phyloP scores from a whole-genome alignment of 2,888 invertebrate genomes.

The Zeuzera pyrina region DNA sequence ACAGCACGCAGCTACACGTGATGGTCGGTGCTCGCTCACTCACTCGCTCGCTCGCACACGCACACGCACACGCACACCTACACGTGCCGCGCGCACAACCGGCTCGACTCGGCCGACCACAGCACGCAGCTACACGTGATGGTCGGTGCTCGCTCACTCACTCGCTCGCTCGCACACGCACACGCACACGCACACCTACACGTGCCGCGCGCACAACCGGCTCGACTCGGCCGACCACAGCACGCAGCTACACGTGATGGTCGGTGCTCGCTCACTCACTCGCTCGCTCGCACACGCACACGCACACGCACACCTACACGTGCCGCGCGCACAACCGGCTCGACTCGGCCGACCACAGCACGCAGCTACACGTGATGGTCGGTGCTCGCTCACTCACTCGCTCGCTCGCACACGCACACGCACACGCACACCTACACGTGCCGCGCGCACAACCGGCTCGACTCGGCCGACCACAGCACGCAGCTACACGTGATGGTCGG shows the following conservation, averaged over 20 bases:
- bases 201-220: no score
- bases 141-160: constrained; percentile 29
- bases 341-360: constrained; percentile 82
- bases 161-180: neutral
- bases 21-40: constrained; percentile 85
- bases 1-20: constrained; percentile 84
- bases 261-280: no score
- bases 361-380: constrained; percentile 85
- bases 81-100: constrained; percentile 93
- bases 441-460: constrained; percentile 90
- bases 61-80: constrained; percentile 92
- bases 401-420: constrained; percentile 82
- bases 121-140: constrained; percentile 86
- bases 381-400: constrained; percentile 86
- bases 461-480: constrained; percentile 90
- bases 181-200: neutral
- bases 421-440: constrained; percentile 96
- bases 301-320: neutral
- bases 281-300: neutral
- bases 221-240: no score
- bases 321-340: neutral
- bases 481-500: constrained; percentile 80
- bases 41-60: constrained; percentile 84
- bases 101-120: constrained; percentile 90
- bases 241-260: no score